Evolutionary conservation across 2,113 vertebrate species (phyloP).

Genomic region (Aldabrachelys gigantea): DNA sequence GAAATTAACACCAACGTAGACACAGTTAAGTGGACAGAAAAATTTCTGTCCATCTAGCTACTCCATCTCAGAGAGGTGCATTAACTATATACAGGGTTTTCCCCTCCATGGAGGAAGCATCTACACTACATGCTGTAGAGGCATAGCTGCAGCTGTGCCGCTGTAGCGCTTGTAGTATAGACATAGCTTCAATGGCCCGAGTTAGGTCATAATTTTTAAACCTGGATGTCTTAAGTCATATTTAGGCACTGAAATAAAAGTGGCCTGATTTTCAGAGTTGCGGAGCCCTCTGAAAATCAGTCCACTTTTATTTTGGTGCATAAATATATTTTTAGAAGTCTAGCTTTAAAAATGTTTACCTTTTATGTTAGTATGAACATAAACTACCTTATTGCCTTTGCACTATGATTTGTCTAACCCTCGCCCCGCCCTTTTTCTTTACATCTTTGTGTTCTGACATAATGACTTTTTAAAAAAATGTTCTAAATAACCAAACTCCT

Average conservation of each 20-base stretch:
- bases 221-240: rapidly evolving
- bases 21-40: background rate
- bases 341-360: background rate
- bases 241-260: background rate
- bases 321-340: background rate
- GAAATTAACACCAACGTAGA: background rate
- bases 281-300: background rate
- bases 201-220: background rate
- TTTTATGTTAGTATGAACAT: background rate
- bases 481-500: background rate
- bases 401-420: background rate
- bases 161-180: background rate
- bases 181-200: background rate
- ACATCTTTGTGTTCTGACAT: background rate
- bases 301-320: background rate
- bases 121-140: background rate
- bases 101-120: background rate
- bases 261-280: background rate
- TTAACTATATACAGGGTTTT: background rate
- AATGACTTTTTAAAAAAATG: background rate
- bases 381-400: background rate
- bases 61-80: background rate
- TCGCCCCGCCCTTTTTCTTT: background rate
- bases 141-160: background rate
- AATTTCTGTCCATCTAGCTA: background rate